Base-by-base conservation (phyloP, 2,888 invertebrate species). In the Euclidia mi region DNA sequence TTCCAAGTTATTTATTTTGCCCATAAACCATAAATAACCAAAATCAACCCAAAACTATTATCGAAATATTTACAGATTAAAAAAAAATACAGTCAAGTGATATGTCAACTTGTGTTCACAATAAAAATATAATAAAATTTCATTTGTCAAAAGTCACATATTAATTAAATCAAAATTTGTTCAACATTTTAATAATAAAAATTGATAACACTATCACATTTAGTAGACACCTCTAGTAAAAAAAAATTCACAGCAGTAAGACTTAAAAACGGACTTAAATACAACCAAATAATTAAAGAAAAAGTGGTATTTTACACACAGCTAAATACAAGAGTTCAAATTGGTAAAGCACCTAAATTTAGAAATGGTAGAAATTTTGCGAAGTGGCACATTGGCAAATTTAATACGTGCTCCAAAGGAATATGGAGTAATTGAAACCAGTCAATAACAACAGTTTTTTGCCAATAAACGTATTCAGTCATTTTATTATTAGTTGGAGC, bases 21-120 rank as follows among this genome's bases (percentile, higher is more conserved):
- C 20, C 7, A 25, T 2, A 31, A 37, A 29, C 12, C 12, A 14
- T 32, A 43, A 32, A 20, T 18, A 52, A 38, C 37, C 41, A 3
- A 37, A 50, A 51, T 31, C 4, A 34, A 34, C 7, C 14, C 15
- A 34, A 14, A 14, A 34, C 2, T 35, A 56, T 41, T 61, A 9
- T 37, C 43, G 38, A 32, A 44, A 68, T 75, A 71, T 76, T 76
- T 73, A 72, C 74, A 76, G 59, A 66, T 66, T 60, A 62, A 65
- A 56, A 62, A n/a, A 67, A 50, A 61, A 57, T 62, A 73, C 59
- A 70, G 73, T 77, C 69, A 58, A 55, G 57, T 71, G 63, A 70
- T 65, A 68, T 68, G 70, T 74, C 65, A 68, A 65, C 28, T 6
- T 45, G 25, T 48, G 25, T 49, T 15, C 29, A 37, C 31, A 55